These are phyloP conservation scores for Pipra filicauda DNA, from an alignment of 2,113 vertebrate genomes.

Conservation along the genomic window DNA sequence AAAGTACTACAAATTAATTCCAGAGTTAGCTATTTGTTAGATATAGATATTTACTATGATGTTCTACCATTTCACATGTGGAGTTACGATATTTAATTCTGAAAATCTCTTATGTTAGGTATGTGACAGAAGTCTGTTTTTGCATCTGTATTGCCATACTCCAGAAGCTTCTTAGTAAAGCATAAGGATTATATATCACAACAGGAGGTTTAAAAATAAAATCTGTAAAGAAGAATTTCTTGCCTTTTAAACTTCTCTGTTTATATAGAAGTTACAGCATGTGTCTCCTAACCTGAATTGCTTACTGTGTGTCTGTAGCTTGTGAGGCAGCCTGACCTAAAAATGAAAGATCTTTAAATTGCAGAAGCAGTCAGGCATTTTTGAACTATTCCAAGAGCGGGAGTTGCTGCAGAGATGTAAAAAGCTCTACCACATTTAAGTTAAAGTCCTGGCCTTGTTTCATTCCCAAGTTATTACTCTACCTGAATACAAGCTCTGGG, in stretches of 20 bases:
- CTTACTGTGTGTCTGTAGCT: background rate
- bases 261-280: background rate
- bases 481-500: background rate
- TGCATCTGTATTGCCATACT: conserved; percentile 23
- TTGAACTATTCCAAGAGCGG: conserved; percentile 34
- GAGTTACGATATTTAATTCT: background rate
- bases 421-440: background rate
- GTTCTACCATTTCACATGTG: background rate
- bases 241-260: conserved; percentile 27
- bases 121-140: background rate
- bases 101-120: background rate
- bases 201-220: background rate
- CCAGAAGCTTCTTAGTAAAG: background rate
- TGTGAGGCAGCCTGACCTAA: conserved; percentile 8
- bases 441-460: background rate
- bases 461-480: background rate
- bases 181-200: background rate
- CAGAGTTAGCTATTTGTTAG: background rate
- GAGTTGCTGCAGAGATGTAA: conserved; percentile 2
- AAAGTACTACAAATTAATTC: background rate
- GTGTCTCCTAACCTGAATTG: background rate
- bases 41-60: background rate
- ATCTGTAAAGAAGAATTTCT: background rate
- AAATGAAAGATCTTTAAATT: conserved; percentile 33
- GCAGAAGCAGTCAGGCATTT: conserved; percentile 19